Base-by-base conservation (phyloP, 2,113 vertebrate species). In the Apistogramma diplotaenia region DNA sequence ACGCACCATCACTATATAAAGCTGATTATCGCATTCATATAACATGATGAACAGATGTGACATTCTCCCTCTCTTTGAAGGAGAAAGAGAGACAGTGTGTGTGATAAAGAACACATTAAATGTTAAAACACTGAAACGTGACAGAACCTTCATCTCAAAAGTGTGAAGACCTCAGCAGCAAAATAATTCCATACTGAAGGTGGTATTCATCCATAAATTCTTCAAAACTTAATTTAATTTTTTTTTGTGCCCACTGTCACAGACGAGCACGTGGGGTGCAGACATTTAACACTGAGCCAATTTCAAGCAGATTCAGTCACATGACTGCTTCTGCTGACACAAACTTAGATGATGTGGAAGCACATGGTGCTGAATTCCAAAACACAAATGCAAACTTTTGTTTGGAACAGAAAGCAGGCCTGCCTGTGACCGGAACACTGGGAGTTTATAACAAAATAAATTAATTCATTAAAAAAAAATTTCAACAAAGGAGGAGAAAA, bases 371-470 rank as follows among this genome's bases (percentile, higher is more conserved):
- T 53, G 35, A 77, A 43, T 5, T 49, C 29, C 46, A 40, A 80
- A 78, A 73, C 25, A 74, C 70, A 59, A 82, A 73, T 37, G 43
- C 61, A 79, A 60, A 40, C 21, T 11, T 70, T n/a, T 35, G 25
- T 8, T 3, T 78, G 40, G 76, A 40, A 78, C 23, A 55, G 73
- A 73, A 86, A 89, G 78, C 76, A 81, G 85, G 79, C 81, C 86
- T 77, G 59, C 82, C 76, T 80, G 84, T 87, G 74, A 88, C 70
- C 84, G 59, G 77, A 76, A 77, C n/a, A 11, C 4, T 55, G 61
- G 88, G 84, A 89, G 11, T 86, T 57, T 31, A 25, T 83, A 84
- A 78, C 76, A 91, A 93, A 94, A 95, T 95, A 95, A 95, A 95
- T 95, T 93, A 94, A 87, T 88, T 85, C 82, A 88, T n/a, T n/a